These are phyloP conservation scores for Caenorhabditis sp. DNA, from an alignment of 2,888 invertebrate species.

Conservation along the genomic window DNA sequence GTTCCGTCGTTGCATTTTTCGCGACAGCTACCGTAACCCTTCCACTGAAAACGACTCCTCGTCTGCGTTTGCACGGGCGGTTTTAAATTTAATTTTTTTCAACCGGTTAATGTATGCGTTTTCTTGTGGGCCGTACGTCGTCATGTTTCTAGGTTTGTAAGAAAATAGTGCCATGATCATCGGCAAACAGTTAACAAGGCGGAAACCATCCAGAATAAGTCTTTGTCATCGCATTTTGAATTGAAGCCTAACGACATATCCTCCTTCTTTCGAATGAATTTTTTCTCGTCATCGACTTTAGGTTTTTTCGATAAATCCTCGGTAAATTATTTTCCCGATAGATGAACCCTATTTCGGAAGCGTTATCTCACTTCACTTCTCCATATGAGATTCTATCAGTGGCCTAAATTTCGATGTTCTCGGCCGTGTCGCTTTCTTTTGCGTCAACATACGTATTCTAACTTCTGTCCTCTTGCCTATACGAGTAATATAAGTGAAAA, in stretches of 20 bases:
- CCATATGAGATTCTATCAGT: conserved; percentile 22
- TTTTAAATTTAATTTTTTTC: neutral
- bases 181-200: no score
- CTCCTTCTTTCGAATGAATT: no score
- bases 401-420: conserved; percentile 26
- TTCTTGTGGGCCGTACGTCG: no score
- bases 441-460: neutral
- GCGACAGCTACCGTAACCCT: conserved; percentile 10
- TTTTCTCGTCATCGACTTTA: neutral
- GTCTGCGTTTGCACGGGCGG: neutral
- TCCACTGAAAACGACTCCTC: neutral
- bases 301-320: neutral
- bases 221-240: no score
- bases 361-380: neutral
- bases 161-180: no score
- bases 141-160: no score
- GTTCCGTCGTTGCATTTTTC: neutral
- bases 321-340: neutral
- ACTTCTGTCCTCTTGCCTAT: neutral
- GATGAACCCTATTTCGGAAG: neutral
- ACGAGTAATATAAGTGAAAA: neutral
- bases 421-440: neutral
- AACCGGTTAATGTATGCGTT: no score
- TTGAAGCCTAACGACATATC: no score
- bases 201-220: no score